phyloP scores from a whole-genome alignment of 2,797 vertebrate species.

The Parambassis ranga region DNA sequence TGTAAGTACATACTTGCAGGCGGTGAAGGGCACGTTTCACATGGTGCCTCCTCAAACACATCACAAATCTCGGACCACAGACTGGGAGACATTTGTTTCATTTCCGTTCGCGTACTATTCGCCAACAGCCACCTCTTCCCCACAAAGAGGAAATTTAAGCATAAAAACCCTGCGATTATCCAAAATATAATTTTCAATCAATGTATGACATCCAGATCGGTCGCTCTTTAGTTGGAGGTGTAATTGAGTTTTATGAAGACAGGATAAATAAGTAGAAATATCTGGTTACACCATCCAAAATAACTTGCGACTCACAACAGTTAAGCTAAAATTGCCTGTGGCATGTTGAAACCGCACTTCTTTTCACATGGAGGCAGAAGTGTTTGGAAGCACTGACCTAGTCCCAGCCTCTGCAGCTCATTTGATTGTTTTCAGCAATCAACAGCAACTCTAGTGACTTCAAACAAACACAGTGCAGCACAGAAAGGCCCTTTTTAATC shows the following conservation, averaged over 20 bases:
- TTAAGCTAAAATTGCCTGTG: slow-evolving; percentile 17
- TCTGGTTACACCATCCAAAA: slow-evolving; percentile 25
- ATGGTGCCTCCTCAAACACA: slow-evolving; percentile 48
- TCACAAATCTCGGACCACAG: slow-evolving; percentile 48
- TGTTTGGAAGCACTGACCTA: background rate
- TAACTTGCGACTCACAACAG: background rate
- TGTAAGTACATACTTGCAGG: background rate
- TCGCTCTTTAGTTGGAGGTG: slow-evolving; percentile 24
- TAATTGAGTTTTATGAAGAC: slow-evolving; percentile 44
- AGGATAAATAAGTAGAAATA: slow-evolving; percentile 38
- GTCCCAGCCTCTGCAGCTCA: slow-evolving; percentile 13
- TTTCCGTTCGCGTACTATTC: slow-evolving; percentile 58
- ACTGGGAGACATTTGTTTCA: slow-evolving; percentile 72
- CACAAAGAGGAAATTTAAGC: slow-evolving; percentile 71
- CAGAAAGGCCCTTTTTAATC: slow-evolving; percentile 28
- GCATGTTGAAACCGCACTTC: slow-evolving; percentile 5
- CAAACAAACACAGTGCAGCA: slow-evolving; percentile 15
- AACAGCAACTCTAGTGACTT: slow-evolving; percentile 29
- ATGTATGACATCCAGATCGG: slow-evolving; percentile 14
- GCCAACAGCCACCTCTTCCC: slow-evolving; percentile 40
- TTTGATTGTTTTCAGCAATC: slow-evolving; percentile 40
- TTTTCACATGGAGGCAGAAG: slow-evolving; percentile 7
- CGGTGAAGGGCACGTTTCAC: slow-evolving; percentile 29
- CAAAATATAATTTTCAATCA: slow-evolving; percentile 45
- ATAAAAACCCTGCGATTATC: slow-evolving; percentile 43